Evolutionary conservation across 2,113 vertebrate species (phyloP), one percentile per base, ranked within the genome.

Genomic region (Neodontobutis hainanensis): DNA sequence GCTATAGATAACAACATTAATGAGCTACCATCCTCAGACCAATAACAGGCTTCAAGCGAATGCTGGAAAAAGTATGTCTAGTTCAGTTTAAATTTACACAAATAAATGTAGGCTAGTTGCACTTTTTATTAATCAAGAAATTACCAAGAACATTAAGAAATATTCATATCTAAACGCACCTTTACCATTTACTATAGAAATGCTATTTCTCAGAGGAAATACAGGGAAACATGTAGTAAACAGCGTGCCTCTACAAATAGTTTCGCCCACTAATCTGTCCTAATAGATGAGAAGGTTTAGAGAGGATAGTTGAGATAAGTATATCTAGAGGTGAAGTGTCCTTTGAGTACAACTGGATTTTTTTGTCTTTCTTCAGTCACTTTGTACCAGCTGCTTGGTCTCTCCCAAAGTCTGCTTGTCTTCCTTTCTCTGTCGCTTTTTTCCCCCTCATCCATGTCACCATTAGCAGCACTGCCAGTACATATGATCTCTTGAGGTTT

Each of bases 241-340:
- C 34, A 55, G 52, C 32, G 40, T 12, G 12, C 1, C 5, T 47
- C 5, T 27, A 27, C 1, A n/a, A 49, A 45, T 43, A 12, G 1
- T 78, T 40, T 69, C 19, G 0, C n/a, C 12, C n/a, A 32, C 56
- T 58, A 53, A 12, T 27, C 15, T n/a, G 14, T 35, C 19, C 12
- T 16, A 49, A 59, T 57, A 52, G 46, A 64, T 48, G 3, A 60
- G 53, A 58, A 72, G 71, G 40, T 73, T 78, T 61, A 58, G 38
- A 45, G 35, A n/a, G 50, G 40, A 75, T 47, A 53, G 16, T 45
- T 27, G 35, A 51, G 71, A 70, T 73, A 82, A 83, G 19, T 63
- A 77, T 68, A 78, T 68, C 60, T 75, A 71, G 81, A 86, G 82
- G 87, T 77, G 83, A 42, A 50, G 77, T 49, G 34, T 61, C 57